Base-by-base conservation (phyloP, 2,797 vertebrate species). In the Coranthus polyacanthus region DNA sequence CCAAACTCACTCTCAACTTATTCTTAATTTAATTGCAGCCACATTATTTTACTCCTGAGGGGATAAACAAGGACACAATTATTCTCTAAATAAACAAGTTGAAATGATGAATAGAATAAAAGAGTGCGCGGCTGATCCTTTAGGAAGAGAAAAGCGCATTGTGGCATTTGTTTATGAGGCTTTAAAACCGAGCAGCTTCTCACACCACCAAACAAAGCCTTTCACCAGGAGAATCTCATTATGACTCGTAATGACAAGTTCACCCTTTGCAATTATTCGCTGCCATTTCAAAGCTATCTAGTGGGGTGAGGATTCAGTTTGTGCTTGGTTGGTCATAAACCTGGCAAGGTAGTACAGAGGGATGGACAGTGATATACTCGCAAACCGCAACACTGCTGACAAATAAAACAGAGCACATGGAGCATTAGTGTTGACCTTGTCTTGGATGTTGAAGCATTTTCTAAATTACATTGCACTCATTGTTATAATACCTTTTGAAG, bases 191-290 rank as follows among this genome's bases (percentile, higher is more conserved):
- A 70, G 86, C 62, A 50, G 61, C 81, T 82, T 83, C 85, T 90
- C 78, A 78, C 73, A 65, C 69, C 79, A 76, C 47, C 80, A 79
- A 75, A 87, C 83, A 87, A 88, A 85, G 72, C 80, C 81, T 82
- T 80, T 89, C 83, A 67, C 77, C 62, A 56, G 63, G 79, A 88
- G 87, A 91, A 91, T 91, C 89, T 92, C 89, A 92, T 94, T 92
- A 93, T 90, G 84, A 93, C 78, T 89, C 65, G 65, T 91, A 89
- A 92, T 93, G 91, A 91, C 88, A 93, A 89, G 91, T 88, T 87
- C 87, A 86, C 83, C 84, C 83, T 83, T 90, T 91, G 84, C 88
- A 92, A 91, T 93, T 91, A 91, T 92, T 91, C 79, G 78, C 84
- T 87, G 88, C 86, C 79, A 87, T 90, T 90, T 90, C 77, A 60